Evolutionary conservation across 2,888 invertebrate species (phyloP), one percentile per base, ranked within the genome.

Genomic region (Synergus itoensis): DNA sequence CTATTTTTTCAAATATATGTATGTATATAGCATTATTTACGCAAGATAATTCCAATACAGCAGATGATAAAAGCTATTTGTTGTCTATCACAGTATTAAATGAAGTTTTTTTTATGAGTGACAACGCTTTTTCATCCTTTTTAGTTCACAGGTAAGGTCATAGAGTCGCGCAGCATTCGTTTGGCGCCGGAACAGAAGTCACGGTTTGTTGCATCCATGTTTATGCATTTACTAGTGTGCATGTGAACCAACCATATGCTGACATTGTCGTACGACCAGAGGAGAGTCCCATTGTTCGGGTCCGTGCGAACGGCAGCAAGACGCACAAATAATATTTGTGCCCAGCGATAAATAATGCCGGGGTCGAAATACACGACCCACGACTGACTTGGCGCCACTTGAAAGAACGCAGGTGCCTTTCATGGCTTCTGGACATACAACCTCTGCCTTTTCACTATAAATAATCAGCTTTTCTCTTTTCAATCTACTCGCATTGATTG

Each of bases 141-240:
- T 76, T 73, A 62, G 67, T 77, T 62, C 41, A 65, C 78, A 76
- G 60, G 53, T 48, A 40, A 76, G 48, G 77, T 79, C 77, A 65
- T 78, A 76, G 78, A 67, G 16, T 64, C 62, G 60, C 69, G 77
- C 63, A 73, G 80, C 78, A 76, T 78, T 82, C 73, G 69, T 78
- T 82, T 81, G 81, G 82, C 81, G 83, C 83, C 83, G 83, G 83
- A 82, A 83, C 83, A 83, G 82, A 82, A 80, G 83, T 83, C 83
- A 82, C 81, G 83, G 81, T 83, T 81, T 80, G 83, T 80, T 77
- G 67, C 77, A 77, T 81, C 45, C n/a, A 64, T 63, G 77, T 77
- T 64, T 40, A 14, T 48, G 43, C 57, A 40, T 53, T 40, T 43
- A 67, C 77, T 79, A 79, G 79, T 63, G 8, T 53, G 65, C 79